Conservation (phyloP, 2,888 invertebrate genomes). For the Pherbina coryleti region DNA sequence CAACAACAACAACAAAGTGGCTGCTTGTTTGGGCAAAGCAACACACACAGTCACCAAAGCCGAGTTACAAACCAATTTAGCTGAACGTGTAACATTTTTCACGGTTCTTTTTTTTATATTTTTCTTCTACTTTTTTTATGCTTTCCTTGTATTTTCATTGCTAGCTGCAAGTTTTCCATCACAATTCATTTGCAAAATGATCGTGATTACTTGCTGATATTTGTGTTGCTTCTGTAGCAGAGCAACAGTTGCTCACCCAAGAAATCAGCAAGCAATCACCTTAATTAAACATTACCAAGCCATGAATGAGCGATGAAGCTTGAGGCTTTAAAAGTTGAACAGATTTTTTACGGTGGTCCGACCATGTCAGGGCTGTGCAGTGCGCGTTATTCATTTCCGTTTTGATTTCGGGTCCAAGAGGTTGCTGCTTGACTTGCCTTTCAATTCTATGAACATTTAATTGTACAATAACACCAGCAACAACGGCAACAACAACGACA, state of each 20-base stretch:
- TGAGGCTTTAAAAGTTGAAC: neutral
- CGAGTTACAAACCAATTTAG: constrained; percentile 40
- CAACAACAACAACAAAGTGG: neutral
- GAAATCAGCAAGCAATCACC: constrained; percentile 37
- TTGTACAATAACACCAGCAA: neutral
- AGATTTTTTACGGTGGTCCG: constrained; percentile 34
- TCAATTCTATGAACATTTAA: constrained; percentile 3
- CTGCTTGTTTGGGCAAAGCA: neutral
- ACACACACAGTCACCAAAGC: constrained; percentile 12
- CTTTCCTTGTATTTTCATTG: neutral
- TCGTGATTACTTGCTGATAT: constrained; percentile 29
- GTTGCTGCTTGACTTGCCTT: neutral
- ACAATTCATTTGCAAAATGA: constrained; percentile 33
- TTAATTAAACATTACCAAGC: constrained; percentile 35
- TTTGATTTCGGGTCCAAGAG: constrained; percentile 13
- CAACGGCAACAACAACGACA: neutral
- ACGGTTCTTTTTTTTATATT: neutral
- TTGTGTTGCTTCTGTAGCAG: constrained; percentile 2
- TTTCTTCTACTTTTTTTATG: neutral
- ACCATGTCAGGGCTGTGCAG: constrained; percentile 25
- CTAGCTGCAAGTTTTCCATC: constrained; percentile 2
- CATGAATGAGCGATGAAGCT: constrained; percentile 23
- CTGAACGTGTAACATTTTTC: constrained; percentile 28
- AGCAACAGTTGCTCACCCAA: constrained; percentile 10
- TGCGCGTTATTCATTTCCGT: constrained; percentile 23